These are phyloP conservation scores for Perca flavescens DNA, from an alignment of 2,113 vertebrate species.

Conservation along the genomic window DNA sequence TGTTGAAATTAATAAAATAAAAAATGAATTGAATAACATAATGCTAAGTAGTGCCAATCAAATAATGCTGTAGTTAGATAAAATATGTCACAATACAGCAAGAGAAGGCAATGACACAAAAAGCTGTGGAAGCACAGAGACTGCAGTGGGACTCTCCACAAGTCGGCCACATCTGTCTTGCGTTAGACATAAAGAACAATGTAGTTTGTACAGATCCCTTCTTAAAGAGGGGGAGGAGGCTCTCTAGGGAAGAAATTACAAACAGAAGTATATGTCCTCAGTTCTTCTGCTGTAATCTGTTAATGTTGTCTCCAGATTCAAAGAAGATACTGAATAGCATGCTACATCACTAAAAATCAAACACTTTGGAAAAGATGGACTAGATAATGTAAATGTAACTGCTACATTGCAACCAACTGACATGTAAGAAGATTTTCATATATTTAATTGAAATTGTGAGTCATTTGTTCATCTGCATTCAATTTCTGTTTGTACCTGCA, in stretches of 20 bases:
- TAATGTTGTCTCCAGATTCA: slow-evolving; percentile 48
- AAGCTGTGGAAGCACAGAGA: slow-evolving; percentile 47
- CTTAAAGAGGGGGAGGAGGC: slow-evolving; percentile 66
- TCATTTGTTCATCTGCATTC: background rate
- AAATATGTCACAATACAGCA: slow-evolving; percentile 25
- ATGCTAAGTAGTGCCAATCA: background rate
- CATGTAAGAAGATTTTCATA: background rate
- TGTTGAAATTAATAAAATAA: background rate
- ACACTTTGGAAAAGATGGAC: background rate
- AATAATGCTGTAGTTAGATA: background rate
- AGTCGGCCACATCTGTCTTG: slow-evolving; percentile 80
- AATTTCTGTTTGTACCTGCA: slow-evolving; percentile 23
- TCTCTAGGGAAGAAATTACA: slow-evolving; percentile 78
- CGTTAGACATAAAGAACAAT: slow-evolving; percentile 83
- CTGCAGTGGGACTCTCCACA: slow-evolving; percentile 59
- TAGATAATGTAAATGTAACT: background rate
- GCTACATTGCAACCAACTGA: background rate
- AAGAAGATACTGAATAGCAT: slow-evolving; percentile 10
- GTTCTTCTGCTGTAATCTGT: slow-evolving; percentile 52
- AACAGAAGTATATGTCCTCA: slow-evolving; percentile 72
- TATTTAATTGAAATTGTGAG: background rate
- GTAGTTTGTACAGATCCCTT: slow-evolving; percentile 70
- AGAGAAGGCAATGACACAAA: slow-evolving; percentile 34
- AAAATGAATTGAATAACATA: background rate
- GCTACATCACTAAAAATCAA: background rate